Percentiles rank a stretch among this genome's conserved stretches.
Conservation (phyloP, 2,888 invertebrate genomes). For the Lasioglossum leucozonium region DNA sequence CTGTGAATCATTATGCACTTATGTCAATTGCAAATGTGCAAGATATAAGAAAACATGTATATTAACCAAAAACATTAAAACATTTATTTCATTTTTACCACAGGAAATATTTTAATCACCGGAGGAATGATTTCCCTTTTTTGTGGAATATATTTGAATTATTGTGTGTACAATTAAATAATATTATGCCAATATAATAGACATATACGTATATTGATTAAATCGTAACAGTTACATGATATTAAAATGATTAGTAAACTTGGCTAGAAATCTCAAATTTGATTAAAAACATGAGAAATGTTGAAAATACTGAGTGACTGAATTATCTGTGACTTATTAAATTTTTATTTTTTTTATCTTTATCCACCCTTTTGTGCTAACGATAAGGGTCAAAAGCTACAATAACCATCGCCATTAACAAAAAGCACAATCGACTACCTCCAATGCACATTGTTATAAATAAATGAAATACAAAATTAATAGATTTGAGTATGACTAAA, state of each 20-base stretch:
- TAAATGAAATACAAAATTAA: no score
- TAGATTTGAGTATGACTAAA: no score
- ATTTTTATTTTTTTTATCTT: no score
- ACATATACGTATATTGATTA: not conserved
- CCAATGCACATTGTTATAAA: no score
- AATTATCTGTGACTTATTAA: no score
- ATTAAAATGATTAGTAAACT: not conserved
- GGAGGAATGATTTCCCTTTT: not conserved
- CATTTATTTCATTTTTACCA: not conserved
- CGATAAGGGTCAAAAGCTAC: not conserved
- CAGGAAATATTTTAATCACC: not conserved
- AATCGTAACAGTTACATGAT: not conserved
- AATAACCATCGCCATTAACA: not conserved
- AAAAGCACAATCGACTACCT: not conserved
- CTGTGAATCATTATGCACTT: not conserved
- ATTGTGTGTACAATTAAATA: no score
- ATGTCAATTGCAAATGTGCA: not conserved
- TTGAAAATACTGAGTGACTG: not conserved
- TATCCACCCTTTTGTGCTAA: not conserved
- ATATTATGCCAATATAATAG: no score
- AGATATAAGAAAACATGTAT: not conserved
- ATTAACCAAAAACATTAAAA: not conserved
- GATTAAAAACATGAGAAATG: no score
- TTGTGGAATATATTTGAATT: not conserved
- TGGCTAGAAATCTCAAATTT: not conserved